Percentiles rank a stretch among this genome's conserved stretches.
phyloP scores from a whole-genome alignment of 2,113 vertebrate genomes.

The Takifugu bimaculatus region DNA sequence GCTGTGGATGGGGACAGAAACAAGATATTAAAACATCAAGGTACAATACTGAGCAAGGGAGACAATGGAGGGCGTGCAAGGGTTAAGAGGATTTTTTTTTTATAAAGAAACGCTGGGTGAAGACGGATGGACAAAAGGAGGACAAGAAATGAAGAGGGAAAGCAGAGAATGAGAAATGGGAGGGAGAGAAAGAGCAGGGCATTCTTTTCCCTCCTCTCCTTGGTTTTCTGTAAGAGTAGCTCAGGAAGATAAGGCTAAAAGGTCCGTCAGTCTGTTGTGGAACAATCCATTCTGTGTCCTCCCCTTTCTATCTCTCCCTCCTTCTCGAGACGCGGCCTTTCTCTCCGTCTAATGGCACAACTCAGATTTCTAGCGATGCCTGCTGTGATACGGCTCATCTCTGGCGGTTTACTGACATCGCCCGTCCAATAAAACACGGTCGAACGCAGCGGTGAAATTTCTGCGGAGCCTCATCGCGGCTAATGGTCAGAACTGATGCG shows the following conservation, averaged over 20 bases:
- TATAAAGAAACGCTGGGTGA: slow-evolving; percentile 34
- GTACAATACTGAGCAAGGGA: slow-evolving; percentile 41
- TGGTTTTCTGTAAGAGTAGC: slow-evolving; percentile 80
- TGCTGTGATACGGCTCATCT: slow-evolving; percentile 71
- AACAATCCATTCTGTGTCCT: slow-evolving; percentile 80
- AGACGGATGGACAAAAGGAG: slow-evolving; percentile 67
- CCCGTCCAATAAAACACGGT: slow-evolving; percentile 49
- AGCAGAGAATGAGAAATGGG: slow-evolving; percentile 70
- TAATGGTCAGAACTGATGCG: slow-evolving; percentile 46
- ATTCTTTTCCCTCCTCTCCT: slow-evolving; percentile 72
- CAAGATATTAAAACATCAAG: slow-evolving; percentile 65
- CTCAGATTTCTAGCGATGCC: slow-evolving; percentile 76
- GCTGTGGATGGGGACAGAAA: slow-evolving; percentile 46
- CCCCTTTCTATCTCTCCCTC: slow-evolving; percentile 39
- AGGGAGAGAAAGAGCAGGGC: slow-evolving; percentile 66
- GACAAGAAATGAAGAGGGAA: slow-evolving; percentile 69
- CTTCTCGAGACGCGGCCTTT: slow-evolving; percentile 66
- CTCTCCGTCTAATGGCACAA: slow-evolving; percentile 74
- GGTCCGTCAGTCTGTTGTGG: slow-evolving; percentile 77
- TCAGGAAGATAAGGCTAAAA: slow-evolving; percentile 81
- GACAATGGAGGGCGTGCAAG: slow-evolving; percentile 55
- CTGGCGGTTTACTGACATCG: slow-evolving; percentile 67
- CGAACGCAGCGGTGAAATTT: slow-evolving; percentile 17
- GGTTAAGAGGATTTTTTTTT: slow-evolving; percentile 60
- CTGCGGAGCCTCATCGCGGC: slow-evolving; percentile 23